Conservation (phyloP, 2,113 vertebrate species). For the Rhegmatorhina hoffmannsi region DNA sequence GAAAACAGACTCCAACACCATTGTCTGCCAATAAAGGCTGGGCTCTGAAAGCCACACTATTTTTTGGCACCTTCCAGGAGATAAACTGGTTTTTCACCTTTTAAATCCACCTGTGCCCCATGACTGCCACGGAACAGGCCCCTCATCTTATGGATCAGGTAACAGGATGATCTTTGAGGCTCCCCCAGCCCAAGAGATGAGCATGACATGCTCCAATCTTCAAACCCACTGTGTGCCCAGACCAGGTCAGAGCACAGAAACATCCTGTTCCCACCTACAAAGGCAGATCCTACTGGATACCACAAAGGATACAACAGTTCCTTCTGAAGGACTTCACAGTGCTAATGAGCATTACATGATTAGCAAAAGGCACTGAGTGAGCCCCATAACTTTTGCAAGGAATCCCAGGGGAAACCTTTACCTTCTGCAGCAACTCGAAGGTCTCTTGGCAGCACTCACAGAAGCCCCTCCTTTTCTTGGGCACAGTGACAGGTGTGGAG, state of each 20-base stretch:
- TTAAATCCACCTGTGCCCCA: background rate
- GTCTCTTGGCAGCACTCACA: slow-evolving; percentile 86
- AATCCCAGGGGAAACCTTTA: slow-evolving; percentile 35
- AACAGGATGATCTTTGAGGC: background rate
- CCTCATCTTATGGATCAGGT: background rate
- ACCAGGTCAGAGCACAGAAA: background rate
- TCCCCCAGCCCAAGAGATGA: background rate
- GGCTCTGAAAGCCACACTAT: background rate
- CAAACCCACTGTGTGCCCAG: background rate
- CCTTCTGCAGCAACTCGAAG: slow-evolving; percentile 79
- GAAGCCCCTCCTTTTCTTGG: slow-evolving; percentile 76
- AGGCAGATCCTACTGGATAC: background rate
- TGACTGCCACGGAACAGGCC: fast-evolving
- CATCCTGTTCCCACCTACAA: fast-evolving
- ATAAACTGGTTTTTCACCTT: background rate
- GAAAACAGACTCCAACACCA: background rate
- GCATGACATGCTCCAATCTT: fast-evolving
- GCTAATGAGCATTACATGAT: fast-evolving
- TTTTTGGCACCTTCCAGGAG: background rate
- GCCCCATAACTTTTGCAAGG: background rate
- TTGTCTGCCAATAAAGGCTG: background rate
- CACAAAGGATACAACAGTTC: background rate
- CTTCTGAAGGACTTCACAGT: fast-evolving
- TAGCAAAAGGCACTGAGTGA: fast-evolving
- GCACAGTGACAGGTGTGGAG: background rate